phyloP scores from a whole-genome alignment of 2,888 invertebrate genomes.

The Oscheius onirici region DNA sequence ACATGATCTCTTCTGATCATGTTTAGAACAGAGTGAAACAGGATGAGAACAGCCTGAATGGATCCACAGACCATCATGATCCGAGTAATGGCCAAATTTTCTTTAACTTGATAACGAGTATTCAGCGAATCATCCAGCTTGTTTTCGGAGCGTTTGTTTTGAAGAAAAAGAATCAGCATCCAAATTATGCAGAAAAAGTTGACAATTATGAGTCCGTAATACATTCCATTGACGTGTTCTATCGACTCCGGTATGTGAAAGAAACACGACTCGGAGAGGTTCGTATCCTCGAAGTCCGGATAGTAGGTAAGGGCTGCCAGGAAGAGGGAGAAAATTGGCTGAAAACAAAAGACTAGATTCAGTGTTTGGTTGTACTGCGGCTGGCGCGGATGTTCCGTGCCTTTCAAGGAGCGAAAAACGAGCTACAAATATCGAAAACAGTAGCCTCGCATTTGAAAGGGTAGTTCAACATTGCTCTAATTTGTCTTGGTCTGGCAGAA shows the following conservation, averaged over 20 bases:
- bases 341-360: neutral
- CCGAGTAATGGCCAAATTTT: slow-evolving; percentile 1
- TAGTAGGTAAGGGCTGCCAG: neutral
- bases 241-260: neutral
- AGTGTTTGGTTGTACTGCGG: too few relatives aligned
- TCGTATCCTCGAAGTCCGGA: neutral
- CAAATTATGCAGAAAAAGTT: neutral
- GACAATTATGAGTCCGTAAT: neutral
- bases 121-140: neutral
- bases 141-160: neutral
- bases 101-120: neutral
- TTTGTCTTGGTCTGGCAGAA: too few relatives aligned
- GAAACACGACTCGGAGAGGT: neutral
- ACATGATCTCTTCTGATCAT: neutral
- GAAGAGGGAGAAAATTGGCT: neutral
- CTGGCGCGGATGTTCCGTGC: too few relatives aligned
- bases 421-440: too few relatives aligned
- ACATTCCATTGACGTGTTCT: neutral
- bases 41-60: neutral
- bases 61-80: neutral
- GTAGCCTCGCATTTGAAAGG: too few relatives aligned
- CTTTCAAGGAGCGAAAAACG: too few relatives aligned
- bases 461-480: too few relatives aligned
- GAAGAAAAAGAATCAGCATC: slow-evolving; percentile 1
- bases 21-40: neutral